Base-by-base conservation (phyloP, 2,888 invertebrate species). In the Drosophila imparisetae region DNA sequence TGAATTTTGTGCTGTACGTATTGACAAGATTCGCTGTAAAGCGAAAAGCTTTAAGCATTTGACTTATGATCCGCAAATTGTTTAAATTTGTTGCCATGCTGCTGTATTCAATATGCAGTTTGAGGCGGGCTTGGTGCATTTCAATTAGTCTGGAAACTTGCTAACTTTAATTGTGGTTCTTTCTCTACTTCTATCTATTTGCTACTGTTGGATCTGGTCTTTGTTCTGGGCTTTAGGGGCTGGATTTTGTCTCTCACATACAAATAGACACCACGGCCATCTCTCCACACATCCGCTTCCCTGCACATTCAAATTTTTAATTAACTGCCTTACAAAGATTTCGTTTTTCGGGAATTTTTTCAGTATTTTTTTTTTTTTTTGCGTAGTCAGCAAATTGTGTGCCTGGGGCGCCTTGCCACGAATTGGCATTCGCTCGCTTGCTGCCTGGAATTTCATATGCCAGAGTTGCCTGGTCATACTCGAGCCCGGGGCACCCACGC, bases 311-410 rank as follows among this genome's bases (percentile, higher is more conserved):
- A 66, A 88, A 74, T 88, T 84, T 84, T 84, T 84, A 84, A 84
- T 84, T 84, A 84, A 84, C 89, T 84, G 83, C 79, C 84, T 89
- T 72, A 76, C 86, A 86, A 84, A 88, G 89, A 84, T 88, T 88
- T 83, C 62, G 61, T 66, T 77, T 82, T 78, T 70, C 45, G 72
- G 55, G 45, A 65, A 52, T 65, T 66, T 65, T 32, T 30, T 34
- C 27, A 29, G 27, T 15, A 58, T 55, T 57, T 38, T 67, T 63
- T 65, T 32, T 48, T 54, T 38, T 54, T 40, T 40, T n/a, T 21
- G 53, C 52, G 53, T 65, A 45, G 52, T 66, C 65, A 64, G 63
- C 66, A 58, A 72, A 71, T 48, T 73, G 65, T 74, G 52, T 69
- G 68, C 83, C 45, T 40, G 38, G 63, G 66, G 77, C 85, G 57